These are phyloP conservation scores for Cyprinodon tularosa DNA, from an alignment of 2,113 vertebrate genomes.

Conservation along the genomic window DNA sequence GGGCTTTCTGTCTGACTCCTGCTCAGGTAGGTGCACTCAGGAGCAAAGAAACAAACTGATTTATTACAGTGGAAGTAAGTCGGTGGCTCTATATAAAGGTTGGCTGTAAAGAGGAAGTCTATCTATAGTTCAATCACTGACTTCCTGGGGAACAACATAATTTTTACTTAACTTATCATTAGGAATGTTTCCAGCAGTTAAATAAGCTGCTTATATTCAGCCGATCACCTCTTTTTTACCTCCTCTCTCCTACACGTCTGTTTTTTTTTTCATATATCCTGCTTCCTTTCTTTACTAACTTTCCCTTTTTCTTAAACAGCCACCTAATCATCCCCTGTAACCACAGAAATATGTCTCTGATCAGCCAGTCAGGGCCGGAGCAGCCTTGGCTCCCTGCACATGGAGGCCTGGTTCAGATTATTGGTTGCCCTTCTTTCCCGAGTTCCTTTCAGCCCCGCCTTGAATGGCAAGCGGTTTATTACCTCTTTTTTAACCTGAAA, in stretches of 20 bases:
- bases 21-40: constrained; percentile 56
- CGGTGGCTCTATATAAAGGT: constrained; percentile 50
- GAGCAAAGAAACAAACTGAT: constrained; percentile 51
- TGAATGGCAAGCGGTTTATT: background rate
- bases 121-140: background rate
- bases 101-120: constrained; percentile 27
- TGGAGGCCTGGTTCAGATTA: constrained; percentile 63
- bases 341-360: constrained; percentile 61
- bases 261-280: constrained; percentile 8
- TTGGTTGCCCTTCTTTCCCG: constrained; percentile 19
- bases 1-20: constrained; percentile 59
- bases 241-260: constrained; percentile 7
- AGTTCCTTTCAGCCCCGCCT: constrained; percentile 18
- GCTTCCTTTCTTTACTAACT: constrained; percentile 30
- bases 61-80: constrained; percentile 59
- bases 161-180: constrained; percentile 78
- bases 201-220: constrained; percentile 61
- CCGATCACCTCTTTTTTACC: constrained; percentile 24
- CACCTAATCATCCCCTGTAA: constrained; percentile 51
- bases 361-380: constrained; percentile 53
- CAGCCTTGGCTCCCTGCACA: constrained; percentile 27
- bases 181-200: constrained; percentile 69
- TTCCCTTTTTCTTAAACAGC: constrained; percentile 37
- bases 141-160: constrained; percentile 33
- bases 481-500: too few species aligned